Base-by-base conservation (phyloP, 2,888 invertebrate species). In the Ochlodes sylvanus region DNA sequence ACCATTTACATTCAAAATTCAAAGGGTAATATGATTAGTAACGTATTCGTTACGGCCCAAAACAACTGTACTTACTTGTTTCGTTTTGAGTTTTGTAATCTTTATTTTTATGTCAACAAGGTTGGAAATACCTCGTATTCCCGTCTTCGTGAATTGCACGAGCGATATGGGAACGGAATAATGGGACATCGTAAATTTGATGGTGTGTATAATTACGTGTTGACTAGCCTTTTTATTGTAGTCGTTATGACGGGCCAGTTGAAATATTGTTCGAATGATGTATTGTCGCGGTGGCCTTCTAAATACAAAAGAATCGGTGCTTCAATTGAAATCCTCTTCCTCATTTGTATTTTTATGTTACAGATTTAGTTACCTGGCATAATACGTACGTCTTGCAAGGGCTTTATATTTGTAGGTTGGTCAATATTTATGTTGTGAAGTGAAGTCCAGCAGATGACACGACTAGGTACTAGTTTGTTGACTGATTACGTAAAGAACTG, bases 1-100 rank as follows among this genome's bases (percentile, higher is more conserved):
- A 67, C 67, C 54, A 55, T 60, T 61, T 34, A 12, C 66, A 67
- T 67, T 67, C 66, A 61, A 67, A 66, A 61, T 61, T 55, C 66
- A 19, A 67, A 61, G 66, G 63, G 60, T 67, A 67, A 61, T 61
- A 44, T 67, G 67, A 67, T 67, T 67, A 60, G 66, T 67, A 60
- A 60, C 66, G 54, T 61, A 60, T 67, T 67, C 38, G 66, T 61
- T 44, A 61, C 66, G 66, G 65, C n/a, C 9, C 42, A 60, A 67
- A 54, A 61, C 64, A 57, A 56, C 19, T 19, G 27, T 41, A 27
- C 44, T 14, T n/a, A 41, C 44, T 14, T n/a, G 50, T 15, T 21
- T 27, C 19, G n/a, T 42, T 55, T 27, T 63, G 42, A 42, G 41
- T 14, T 12, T 21, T 17, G 15, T 38, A n/a, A 21, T 0, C 50